Evolutionary conservation across 2,888 invertebrate genomes (phyloP).

Genomic region (Aporophyla lueneburgensis): DNA sequence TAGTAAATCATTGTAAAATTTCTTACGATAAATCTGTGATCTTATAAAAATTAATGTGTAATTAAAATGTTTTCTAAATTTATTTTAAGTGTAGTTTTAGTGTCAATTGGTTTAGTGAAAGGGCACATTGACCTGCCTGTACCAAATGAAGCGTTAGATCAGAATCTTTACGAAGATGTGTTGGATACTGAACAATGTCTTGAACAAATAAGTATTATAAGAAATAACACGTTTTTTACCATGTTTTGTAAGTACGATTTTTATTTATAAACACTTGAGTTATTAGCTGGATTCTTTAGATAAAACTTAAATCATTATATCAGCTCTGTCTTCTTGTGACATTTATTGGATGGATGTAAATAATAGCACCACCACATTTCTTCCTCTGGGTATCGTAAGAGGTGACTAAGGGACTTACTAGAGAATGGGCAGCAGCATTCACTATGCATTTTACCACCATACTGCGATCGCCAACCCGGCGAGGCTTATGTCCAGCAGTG

Average conservation of each 20-base stretch:
- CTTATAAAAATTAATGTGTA: not conserved
- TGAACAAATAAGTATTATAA: constrained; percentile 74
- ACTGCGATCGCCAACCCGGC: no score
- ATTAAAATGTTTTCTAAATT: constrained; percentile 44
- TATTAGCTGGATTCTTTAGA: not conserved
- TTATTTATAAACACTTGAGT: not conserved
- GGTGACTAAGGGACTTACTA: no score
- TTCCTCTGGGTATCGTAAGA: no score
- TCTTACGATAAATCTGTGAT: not conserved
- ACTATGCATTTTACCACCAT: no score
- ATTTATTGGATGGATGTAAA: no score
- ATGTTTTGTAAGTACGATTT: constrained; percentile 76
- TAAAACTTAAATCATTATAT: no score
- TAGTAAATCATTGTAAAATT: not conserved
- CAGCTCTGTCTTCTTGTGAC: not conserved
- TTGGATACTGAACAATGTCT: constrained; percentile 76
- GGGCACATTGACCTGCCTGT: constrained; percentile 49
- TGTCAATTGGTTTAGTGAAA: constrained; percentile 38
- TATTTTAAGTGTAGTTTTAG: constrained; percentile 28
- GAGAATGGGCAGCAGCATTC: no score
- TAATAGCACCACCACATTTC: no score
- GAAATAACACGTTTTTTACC: constrained; percentile 58
- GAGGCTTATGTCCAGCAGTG: no score
- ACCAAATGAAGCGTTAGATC: constrained; percentile 71
- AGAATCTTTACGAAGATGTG: constrained; percentile 75